phyloP scores from a whole-genome alignment of 1,140 invertebrate genomes.

The Trichonephila inaurata region DNA sequence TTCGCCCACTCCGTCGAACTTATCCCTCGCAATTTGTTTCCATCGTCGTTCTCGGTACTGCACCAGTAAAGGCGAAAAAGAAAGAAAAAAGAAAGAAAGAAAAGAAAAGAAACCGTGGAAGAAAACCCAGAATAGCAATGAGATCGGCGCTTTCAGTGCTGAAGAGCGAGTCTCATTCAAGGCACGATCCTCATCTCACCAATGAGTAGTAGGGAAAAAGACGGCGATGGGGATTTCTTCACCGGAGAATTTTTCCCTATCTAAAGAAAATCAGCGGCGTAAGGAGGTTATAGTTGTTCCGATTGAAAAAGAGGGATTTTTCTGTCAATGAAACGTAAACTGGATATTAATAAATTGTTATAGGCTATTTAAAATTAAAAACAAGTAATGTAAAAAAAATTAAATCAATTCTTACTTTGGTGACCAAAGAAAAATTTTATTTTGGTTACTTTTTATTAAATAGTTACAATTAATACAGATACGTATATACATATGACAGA shows the following conservation, averaged over 20 bases:
- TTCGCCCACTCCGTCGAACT: slow-evolving; percentile 11
- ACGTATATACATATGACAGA: too few species aligned
- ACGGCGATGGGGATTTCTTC: slow-evolving; percentile 50
- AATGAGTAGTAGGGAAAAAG: slow-evolving; percentile 32
- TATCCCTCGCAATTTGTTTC: slow-evolving; percentile 66
- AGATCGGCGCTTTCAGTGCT: neutral
- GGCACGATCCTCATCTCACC: slow-evolving; percentile 59
- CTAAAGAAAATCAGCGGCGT: neutral
- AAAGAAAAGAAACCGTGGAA: neutral
- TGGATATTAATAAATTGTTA: too few species aligned
- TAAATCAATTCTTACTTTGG: too few species aligned
- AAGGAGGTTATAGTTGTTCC: neutral
- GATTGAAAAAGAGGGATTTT: neutral
- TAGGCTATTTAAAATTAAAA: too few species aligned
- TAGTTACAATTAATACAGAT: too few species aligned
- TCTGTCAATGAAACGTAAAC: too few species aligned
- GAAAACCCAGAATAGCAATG: slow-evolving; percentile 27
- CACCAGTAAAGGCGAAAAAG: neutral
- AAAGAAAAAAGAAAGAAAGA: neutral
- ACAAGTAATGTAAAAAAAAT: too few species aligned
- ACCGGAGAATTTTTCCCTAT: neutral
- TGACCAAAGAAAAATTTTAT: too few species aligned
- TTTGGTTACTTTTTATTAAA: too few species aligned
- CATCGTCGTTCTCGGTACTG: neutral
- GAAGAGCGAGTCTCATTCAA: neutral